Percentiles rank a stretch among this genome's conserved stretches.
Evolutionary conservation across 2,888 invertebrate genomes (phyloP).

Genomic region (Oligia strigilis): DNA sequence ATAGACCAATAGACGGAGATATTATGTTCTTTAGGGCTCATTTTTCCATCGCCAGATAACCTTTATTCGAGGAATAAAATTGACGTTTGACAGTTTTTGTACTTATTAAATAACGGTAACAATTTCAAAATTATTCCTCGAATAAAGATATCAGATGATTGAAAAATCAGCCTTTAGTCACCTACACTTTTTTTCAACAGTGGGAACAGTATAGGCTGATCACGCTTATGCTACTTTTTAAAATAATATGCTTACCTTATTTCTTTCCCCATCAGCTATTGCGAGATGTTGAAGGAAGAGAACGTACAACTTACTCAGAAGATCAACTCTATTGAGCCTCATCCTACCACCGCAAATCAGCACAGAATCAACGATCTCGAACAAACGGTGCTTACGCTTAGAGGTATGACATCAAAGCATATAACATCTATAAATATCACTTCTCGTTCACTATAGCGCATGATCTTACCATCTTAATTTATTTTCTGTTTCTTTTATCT

Average conservation of each 20-base stretch:
- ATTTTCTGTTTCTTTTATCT: not conserved
- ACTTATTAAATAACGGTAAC: too few relatives aligned
- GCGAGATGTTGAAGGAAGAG: conserved; percentile 91
- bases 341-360: conserved; percentile 75
- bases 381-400: conserved; percentile 87
- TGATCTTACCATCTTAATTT: not conserved
- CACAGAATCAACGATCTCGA: conserved; percentile 87
- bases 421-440: not conserved
- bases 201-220: too few relatives aligned
- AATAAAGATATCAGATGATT: too few relatives aligned
- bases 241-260: not conserved
- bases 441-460: not conserved
- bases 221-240: not conserved
- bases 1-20: too few relatives aligned
- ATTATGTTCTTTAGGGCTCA: too few relatives aligned
- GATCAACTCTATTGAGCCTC: conserved; percentile 77
- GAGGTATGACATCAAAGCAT: conserved; percentile 75
- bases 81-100: too few relatives aligned
- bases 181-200: too few relatives aligned
- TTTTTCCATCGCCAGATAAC: too few relatives aligned
- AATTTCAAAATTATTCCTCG: too few relatives aligned
- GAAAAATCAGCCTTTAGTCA: too few relatives aligned
- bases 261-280: conserved; percentile 83
- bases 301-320: conserved; percentile 87
- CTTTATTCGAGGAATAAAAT: too few relatives aligned